phyloP scores from a whole-genome alignment of 1,140 invertebrate genomes.

The Cardiocondyla obscurior region DNA sequence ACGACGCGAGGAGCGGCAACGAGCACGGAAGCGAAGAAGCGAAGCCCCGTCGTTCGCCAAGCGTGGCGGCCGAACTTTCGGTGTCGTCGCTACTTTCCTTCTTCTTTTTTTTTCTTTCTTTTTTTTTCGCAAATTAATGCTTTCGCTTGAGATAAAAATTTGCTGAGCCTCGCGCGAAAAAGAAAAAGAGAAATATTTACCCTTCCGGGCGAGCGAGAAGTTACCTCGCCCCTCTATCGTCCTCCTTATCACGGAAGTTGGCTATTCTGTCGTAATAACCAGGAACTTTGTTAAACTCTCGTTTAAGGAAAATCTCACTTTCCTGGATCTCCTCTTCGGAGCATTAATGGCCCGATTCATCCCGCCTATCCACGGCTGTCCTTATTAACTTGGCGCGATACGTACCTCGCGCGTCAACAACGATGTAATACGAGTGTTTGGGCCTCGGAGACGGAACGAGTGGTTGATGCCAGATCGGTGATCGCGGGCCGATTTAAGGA shows the following conservation, averaged over 20 bases:
- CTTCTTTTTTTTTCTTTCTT: no score
- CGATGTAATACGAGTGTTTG: conserved; percentile 26
- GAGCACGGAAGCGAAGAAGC: not conserved
- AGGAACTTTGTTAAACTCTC: conserved; percentile 72
- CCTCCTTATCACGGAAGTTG: conserved; percentile 65
- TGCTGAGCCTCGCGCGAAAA: conserved; percentile 56
- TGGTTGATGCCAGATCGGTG: not conserved
- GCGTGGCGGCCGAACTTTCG: conserved; percentile 47
- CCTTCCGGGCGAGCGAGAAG: conserved; percentile 49
- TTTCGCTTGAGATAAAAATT: conserved; percentile 63
- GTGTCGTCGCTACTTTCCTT: no score
- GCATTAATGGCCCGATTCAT: conserved; percentile 62
- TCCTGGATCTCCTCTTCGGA: conserved; percentile 25
- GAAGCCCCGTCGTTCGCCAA: conserved; percentile 10
- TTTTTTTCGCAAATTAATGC: conserved; percentile 61
- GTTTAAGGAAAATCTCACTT: conserved; percentile 64
- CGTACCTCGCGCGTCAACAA: conserved; percentile 35
- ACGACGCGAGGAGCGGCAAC: not conserved
- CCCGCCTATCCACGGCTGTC: conserved; percentile 16
- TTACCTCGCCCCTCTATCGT: conserved; percentile 48
- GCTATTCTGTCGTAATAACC: conserved; percentile 68
- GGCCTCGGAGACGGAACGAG: not conserved
- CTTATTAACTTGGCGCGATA: conserved; percentile 44
- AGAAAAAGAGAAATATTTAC: conserved; percentile 61
- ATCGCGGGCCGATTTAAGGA: conserved; percentile 34